Base-by-base conservation (phyloP, 2,113 vertebrate species). In the Alces alces region DNA sequence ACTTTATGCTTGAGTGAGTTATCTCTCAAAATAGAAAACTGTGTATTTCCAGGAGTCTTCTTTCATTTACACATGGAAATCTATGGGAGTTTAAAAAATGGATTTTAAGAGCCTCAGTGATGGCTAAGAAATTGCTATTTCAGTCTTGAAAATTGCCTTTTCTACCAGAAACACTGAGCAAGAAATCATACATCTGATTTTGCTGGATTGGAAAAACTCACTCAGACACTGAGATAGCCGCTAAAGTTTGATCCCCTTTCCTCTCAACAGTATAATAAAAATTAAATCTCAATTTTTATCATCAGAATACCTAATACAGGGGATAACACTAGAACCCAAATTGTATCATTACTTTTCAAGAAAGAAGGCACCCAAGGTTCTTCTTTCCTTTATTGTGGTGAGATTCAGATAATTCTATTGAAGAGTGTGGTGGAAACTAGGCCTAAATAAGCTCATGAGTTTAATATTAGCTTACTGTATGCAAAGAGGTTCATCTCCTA, bases 41-140 rank as follows among this genome's bases (percentile, higher is more conserved):
- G 89, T 91, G 78, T 93, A 86, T 96, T 97, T 98, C 91, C 78
- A 73, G 30, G 76, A 94, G 94, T 94, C 95, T 61, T 91, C 95
- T 98, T 98, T 98, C 97, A 95, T 97, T 97, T 98, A 96, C 66
- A 93, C 97, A 84, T 91, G 78, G 96, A 97, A 97, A 86, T 96
- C 86, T 97, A 94, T 76, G 79, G 45, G 82, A 96, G 86, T 95
- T 98, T 94, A 73, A 98, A 97, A 97, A 96, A 98, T 98, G 94
- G 97, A 89, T 91, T 97, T 97, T 98, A 97, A 97, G 97, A 94
- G 97, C 27, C 66, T 88, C 52, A 0, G 33, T 97, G 97, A 97
- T 98, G 96, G 97, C 97, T 96, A 97, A 97, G 97, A 98, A 97
- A 97, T 97, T 97, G 97, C 96, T 97, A 97, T 96, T 97, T 98